Base-by-base conservation (phyloP, 2,113 vertebrate genomes). In the Grammomys surdaster region DNA sequence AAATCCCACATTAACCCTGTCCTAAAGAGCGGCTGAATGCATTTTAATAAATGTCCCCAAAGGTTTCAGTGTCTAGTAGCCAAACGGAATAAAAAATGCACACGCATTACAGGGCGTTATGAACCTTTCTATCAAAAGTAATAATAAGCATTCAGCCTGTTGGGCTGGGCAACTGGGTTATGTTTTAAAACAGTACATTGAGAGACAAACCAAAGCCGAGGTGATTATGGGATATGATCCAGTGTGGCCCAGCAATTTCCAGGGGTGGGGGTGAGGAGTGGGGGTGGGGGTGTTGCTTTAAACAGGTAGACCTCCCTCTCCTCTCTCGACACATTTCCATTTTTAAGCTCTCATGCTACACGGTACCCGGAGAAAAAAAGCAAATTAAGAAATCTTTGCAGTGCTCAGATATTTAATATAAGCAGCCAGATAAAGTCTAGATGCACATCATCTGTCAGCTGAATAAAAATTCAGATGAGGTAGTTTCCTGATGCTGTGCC, bases 31-130 rank as follows among this genome's bases (percentile, higher is more conserved):
- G 88, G 86, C 96, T 97, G 98, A 97, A 96, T 88, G 95, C 89
- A 93, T 98, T 97, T 98, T 98, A 98, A 98, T 98, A 96, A 97
- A 96, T 69, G 95, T 98, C 96, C 97, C 97, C 40, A 89, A 76
- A 96, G 96, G 95, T 82, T 98, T 97, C 88, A 20, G 92, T 95
- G 93, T 97, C 97, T 94, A 81, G 56, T 96, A 97, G 93, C 95
- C 92, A 97, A 97, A 96, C 22, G 58, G 97, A 94, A 97, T 98
- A 97, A 94, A 98, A 98, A 98, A 98, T 94, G 80, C 94, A 84
- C 46, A 13, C 1, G 0, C 5, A 2, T 93, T 97, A 76, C 63
- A 73, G 94, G 96, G 88, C 93, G 89, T 95, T 97, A 93, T 90
- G 96, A 98, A 96, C 91, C 46, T 96, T 98, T 98, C 96, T 93